Percentiles rank a stretch among this genome's conserved stretches.
Conservation (phyloP, 2,113 vertebrate genomes). For the Otocyon megalotis region DNA sequence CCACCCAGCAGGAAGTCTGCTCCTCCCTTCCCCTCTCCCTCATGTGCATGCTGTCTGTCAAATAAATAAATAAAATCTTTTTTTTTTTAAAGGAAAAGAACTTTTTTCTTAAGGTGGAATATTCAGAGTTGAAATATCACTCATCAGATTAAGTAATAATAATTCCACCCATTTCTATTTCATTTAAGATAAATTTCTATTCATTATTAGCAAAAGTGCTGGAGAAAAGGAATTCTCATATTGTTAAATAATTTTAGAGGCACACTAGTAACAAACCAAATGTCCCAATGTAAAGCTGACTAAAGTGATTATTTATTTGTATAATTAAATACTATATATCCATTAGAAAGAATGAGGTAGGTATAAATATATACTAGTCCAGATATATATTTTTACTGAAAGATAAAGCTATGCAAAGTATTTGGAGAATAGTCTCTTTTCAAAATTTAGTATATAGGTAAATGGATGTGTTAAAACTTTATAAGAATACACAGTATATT, state of each 20-base stretch:
- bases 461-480: background rate
- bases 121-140: conserved; percentile 11
- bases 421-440: background rate
- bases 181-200: conserved; percentile 39
- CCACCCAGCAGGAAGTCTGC: too few species aligned
- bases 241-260: background rate
- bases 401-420: background rate
- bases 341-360: background rate
- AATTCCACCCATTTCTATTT: conserved; percentile 46
- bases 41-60: too few species aligned
- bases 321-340: conserved; percentile 1
- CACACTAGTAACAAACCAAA: background rate
- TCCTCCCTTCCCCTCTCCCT: too few species aligned
- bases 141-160: conserved; percentile 49
- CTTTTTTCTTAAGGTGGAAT: too few species aligned
- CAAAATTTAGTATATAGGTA: background rate
- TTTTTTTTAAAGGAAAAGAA: too few species aligned
- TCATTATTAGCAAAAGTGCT: background rate
- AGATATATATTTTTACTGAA: background rate
- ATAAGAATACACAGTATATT: background rate
- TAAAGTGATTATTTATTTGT: background rate
- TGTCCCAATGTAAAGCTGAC: background rate
- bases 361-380: background rate
- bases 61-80: too few species aligned
- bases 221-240: background rate